Percentiles rank a stretch among this genome's conserved stretches.
These are phyloP conservation scores for Metopolophium dirhodum DNA, from an alignment of 1,140 invertebrate species.

Conservation along the genomic window DNA sequence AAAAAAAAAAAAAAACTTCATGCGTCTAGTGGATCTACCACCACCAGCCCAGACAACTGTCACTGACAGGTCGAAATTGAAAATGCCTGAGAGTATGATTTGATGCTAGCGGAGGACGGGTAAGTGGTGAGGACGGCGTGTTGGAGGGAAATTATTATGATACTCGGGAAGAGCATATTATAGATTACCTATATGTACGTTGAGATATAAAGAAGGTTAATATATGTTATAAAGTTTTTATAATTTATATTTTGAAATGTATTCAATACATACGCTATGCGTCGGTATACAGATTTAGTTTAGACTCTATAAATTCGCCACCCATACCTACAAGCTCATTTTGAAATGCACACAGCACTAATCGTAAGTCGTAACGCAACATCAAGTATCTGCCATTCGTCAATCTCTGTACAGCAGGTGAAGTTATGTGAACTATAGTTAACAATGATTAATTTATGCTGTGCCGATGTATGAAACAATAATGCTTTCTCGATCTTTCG, in stretches of 20 bases:
- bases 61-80: slow-evolving; percentile 4
- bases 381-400: background rate
- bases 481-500: slow-evolving; percentile 21
- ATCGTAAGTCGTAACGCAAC: background rate
- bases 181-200: background rate
- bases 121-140: background rate
- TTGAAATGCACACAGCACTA: background rate
- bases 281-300: background rate
- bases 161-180: background rate
- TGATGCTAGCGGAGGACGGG: background rate
- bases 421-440: background rate
- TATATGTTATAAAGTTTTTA: background rate
- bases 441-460: slow-evolving; percentile 18
- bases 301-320: background rate
- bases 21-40: background rate
- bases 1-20: background rate
- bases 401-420: background rate
- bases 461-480: background rate
- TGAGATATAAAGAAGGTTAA: background rate
- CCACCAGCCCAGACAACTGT: background rate
- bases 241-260: background rate
- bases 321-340: background rate
- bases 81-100: background rate
- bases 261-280: background rate
- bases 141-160: background rate